Conservation (phyloP, 1,140 invertebrate genomes). For the Drosophila repletoides region DNA sequence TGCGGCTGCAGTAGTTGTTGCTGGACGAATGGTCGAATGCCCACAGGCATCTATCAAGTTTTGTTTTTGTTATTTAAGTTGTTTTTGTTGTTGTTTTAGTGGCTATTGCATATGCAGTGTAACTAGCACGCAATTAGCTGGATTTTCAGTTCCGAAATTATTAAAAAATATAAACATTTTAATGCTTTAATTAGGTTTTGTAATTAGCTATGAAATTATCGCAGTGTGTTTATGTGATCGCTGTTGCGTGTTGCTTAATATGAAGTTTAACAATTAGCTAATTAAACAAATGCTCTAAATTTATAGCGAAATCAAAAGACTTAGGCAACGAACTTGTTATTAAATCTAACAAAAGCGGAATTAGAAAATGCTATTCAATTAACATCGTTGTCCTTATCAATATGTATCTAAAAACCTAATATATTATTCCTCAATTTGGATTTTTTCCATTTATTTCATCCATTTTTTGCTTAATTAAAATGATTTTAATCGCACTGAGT, state of each 20-base stretch:
- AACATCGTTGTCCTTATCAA: too few species aligned
- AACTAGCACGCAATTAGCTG: conserved; percentile 51
- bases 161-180: conserved; percentile 59
- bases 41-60: conserved; percentile 41
- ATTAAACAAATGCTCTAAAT: conserved; percentile 6
- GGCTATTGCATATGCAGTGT: conserved; percentile 36
- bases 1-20: neutral
- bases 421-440: too few species aligned
- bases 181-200: conserved; percentile 56
- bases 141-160: conserved; percentile 50
- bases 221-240: conserved; percentile 24
- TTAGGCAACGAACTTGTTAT: conserved; percentile 14
- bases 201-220: conserved; percentile 49
- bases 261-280: conserved; percentile 12
- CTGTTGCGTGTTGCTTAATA: conserved; percentile 35
- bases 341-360: too few species aligned
- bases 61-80: conserved; percentile 14
- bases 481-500: conserved; percentile 37
- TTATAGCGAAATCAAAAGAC: conserved; percentile 29
- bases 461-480: conserved; percentile 33
- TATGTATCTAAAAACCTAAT: too few species aligned
- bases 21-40: conserved; percentile 45
- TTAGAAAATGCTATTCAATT: neutral
- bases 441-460: neutral
- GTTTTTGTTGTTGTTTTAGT: conserved; percentile 7